Conservation (phyloP, 2,888 invertebrate genomes). For the Leptinotarsa juncta region DNA sequence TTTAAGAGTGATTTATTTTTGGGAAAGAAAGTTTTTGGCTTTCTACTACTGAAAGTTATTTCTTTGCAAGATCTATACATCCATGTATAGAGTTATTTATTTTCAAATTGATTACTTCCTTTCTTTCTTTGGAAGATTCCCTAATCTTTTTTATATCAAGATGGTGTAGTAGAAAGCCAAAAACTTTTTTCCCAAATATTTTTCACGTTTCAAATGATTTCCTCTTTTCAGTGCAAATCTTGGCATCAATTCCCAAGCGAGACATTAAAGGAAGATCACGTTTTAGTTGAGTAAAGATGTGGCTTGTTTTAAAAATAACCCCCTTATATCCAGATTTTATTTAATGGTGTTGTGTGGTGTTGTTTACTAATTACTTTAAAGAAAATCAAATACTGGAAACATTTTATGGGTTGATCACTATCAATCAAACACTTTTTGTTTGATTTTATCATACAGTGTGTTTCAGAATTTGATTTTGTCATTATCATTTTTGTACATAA, state of each 20-base stretch:
- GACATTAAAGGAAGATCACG: conserved; percentile 22
- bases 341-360: conserved; percentile 1
- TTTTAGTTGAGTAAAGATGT: conserved; percentile 3
- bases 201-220: background rate
- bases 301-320: background rate
- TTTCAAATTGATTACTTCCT: too few species aligned
- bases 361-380: background rate
- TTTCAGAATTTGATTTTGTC: background rate
- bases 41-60: too few species aligned
- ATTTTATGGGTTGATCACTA: background rate
- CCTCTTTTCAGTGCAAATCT: conserved; percentile 38
- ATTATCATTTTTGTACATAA: background rate
- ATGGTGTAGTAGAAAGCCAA: too few species aligned
- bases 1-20: too few species aligned
- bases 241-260: conserved; percentile 29
- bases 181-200: too few species aligned
- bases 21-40: too few species aligned
- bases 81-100: too few species aligned
- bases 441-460: background rate
- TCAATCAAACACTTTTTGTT: background rate
- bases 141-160: too few species aligned
- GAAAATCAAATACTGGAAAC: conserved; percentile 4
- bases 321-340: conserved; percentile 6
- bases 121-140: too few species aligned
- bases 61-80: too few species aligned